Conservation (phyloP, 35 echinoderm and acorn worm genomes). For the Ophioderma brevispina region DNA sequence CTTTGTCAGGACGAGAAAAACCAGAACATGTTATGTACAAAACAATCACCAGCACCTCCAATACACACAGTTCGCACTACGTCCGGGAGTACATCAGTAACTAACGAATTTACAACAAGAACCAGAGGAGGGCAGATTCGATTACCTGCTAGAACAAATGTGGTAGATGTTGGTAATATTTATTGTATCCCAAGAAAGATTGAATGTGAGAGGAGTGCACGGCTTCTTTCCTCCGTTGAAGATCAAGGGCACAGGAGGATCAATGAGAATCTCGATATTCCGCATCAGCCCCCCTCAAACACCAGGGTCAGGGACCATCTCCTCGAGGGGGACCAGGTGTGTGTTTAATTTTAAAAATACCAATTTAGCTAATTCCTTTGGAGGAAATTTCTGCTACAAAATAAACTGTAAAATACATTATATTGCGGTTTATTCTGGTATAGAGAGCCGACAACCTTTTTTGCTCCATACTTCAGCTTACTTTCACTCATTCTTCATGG, state of each 20-base stretch:
- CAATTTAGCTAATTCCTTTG: too few relatives aligned
- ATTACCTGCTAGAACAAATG: slow-evolving; percentile 21
- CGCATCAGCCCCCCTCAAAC: background rate
- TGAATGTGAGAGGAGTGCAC: slow-evolving; percentile 50
- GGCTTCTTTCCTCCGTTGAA: slow-evolving; percentile 64
- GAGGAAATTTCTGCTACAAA: too few relatives aligned
- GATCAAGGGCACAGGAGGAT: slow-evolving; percentile 17
- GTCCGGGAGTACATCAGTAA: slow-evolving; percentile 11
- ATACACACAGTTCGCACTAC: slow-evolving; percentile 31
- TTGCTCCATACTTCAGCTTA: too few relatives aligned
- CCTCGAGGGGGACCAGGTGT: too few relatives aligned
- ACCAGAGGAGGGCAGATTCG: slow-evolving; percentile 41
- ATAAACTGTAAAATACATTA: too few relatives aligned
- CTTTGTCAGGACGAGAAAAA: slow-evolving; percentile 33
- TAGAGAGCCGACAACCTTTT: too few relatives aligned
- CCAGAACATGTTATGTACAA: background rate
- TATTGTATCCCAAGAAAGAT: slow-evolving; percentile 47
- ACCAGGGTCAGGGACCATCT: too few relatives aligned
- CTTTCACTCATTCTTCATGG: too few relatives aligned
- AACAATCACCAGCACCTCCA: background rate
- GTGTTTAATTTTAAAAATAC: too few relatives aligned
- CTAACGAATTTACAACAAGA: slow-evolving; percentile 61
- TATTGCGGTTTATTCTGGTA: too few relatives aligned
- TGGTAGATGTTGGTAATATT: slow-evolving; percentile 52
- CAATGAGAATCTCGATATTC: background rate